Evolutionary conservation across 2,888 invertebrate genomes (phyloP).

Genomic region (Melieria picta): DNA sequence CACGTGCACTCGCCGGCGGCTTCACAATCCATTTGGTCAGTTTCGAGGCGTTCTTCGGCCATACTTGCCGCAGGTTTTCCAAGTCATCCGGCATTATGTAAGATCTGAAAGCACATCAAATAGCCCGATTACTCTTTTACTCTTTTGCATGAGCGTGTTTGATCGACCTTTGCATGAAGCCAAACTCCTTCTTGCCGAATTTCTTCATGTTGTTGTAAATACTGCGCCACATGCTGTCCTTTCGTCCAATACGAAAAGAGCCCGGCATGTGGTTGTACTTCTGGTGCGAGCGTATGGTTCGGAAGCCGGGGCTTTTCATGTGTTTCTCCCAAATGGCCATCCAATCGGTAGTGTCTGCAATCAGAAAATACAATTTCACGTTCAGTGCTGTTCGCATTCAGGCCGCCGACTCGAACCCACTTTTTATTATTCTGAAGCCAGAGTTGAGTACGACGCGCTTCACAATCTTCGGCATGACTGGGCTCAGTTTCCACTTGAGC

Average conservation of each 20-base stretch:
- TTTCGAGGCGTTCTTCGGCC: slow-evolving; percentile 82
- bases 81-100: slow-evolving; percentile 91
- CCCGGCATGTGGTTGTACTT: slow-evolving; percentile 99
- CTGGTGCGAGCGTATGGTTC: slow-evolving; percentile 85
- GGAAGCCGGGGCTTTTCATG: slow-evolving; percentile 92
- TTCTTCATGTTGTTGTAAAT: slow-evolving; percentile 71
- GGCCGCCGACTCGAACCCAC: slow-evolving; percentile 63
- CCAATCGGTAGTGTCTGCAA: slow-evolving; percentile 86
- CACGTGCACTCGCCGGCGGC: slow-evolving; percentile 97
- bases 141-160: background rate
- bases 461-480: slow-evolving; percentile 94
- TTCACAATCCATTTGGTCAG: slow-evolving; percentile 95
- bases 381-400: background rate
- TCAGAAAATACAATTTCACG: background rate
- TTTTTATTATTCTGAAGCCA: slow-evolving; percentile 86
- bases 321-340: slow-evolving; percentile 98
- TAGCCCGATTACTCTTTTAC: background rate
- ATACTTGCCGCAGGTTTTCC: slow-evolving; percentile 82
- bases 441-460: slow-evolving; percentile 86
- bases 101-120: slow-evolving; percentile 68
- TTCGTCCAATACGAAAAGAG: slow-evolving; percentile 96
- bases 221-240: slow-evolving; percentile 92
- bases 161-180: slow-evolving; percentile 81
- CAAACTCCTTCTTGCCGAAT: slow-evolving; percentile 76
- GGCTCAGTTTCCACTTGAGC: slow-evolving; percentile 94